These are phyloP conservation scores for Plectropomus leopardus DNA, from an alignment of 2,113 vertebrate species.

Conservation along the genomic window DNA sequence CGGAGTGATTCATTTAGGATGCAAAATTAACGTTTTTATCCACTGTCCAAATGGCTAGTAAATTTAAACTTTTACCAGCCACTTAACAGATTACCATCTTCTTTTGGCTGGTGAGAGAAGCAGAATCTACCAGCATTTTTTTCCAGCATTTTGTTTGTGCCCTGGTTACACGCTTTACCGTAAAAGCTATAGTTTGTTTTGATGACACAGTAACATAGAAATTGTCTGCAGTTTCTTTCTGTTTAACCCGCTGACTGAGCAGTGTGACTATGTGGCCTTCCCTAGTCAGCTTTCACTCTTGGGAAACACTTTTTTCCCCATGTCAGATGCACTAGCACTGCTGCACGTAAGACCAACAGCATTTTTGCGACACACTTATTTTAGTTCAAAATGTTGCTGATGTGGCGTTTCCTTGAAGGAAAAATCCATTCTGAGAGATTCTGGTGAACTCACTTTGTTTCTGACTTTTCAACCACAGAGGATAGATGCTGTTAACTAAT, in stretches of 20 bases:
- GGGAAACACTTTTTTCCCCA: neutral
- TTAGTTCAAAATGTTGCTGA: neutral
- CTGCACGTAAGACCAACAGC: neutral
- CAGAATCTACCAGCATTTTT: too few species aligned
- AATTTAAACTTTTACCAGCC: too few species aligned
- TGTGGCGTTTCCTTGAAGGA: neutral
- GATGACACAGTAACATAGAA: neutral
- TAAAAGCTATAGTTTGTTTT: neutral
- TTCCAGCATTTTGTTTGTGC: too few species aligned
- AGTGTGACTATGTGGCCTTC: neutral
- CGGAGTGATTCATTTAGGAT: neutral
- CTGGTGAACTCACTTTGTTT: neutral
- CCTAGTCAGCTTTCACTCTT: slow-evolving; percentile 25
- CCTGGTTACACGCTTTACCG: neutral
- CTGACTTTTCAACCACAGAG: neutral
- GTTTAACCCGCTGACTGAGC: neutral
- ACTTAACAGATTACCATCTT: too few species aligned
- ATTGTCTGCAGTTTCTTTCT: neutral
- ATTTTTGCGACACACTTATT: neutral
- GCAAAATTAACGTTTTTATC: too few species aligned
- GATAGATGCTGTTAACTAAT: neutral
- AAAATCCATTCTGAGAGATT: neutral
- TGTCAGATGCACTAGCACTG: too few species aligned
- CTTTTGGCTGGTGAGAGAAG: too few species aligned
- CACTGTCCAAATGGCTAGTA: too few species aligned